Percentiles rank a stretch among this genome's conserved stretches.
These are phyloP conservation scores for Geodia barretti DNA, from an alignment of 37 sponge, comb jelly and placozoan genomes.

Conservation along the genomic window DNA sequence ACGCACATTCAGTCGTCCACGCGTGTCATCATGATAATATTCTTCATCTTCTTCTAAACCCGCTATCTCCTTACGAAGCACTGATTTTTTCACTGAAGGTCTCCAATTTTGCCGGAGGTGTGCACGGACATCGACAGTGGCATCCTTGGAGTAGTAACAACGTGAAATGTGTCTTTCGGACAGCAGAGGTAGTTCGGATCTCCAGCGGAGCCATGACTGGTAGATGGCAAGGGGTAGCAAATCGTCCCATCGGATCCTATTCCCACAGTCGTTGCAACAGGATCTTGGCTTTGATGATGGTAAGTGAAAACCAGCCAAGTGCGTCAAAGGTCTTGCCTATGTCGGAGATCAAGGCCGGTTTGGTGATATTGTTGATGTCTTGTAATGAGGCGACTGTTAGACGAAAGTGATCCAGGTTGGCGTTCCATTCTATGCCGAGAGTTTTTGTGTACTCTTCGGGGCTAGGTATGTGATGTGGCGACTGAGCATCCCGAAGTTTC, in stretches of 20 bases:
- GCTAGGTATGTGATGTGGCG: too few species aligned
- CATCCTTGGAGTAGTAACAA: slow-evolving; percentile 23
- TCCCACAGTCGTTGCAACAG: slow-evolving; percentile 25
- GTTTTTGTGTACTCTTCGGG: too few species aligned
- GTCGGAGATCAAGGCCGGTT: slow-evolving; percentile 27
- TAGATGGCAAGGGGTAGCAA: slow-evolving; percentile 2
- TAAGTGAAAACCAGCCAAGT: slow-evolving; percentile 33
- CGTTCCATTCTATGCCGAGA: too few species aligned
- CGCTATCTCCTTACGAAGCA: too few species aligned
- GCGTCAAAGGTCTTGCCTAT: slow-evolving; percentile 32
- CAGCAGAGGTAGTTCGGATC: slow-evolving; percentile 19
- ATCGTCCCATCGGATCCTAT: slow-evolving; percentile 23
- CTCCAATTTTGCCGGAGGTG: too few species aligned
- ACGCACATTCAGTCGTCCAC: too few species aligned
- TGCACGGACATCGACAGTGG: background rate
- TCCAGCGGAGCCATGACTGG: slow-evolving; percentile 26
- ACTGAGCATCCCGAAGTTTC: background rate
- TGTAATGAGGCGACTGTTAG: too few species aligned
- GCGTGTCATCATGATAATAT: too few species aligned
- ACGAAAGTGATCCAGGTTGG: too few species aligned
- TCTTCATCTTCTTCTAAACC: too few species aligned
- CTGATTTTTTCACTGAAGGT: too few species aligned
- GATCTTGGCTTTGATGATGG: slow-evolving; percentile 27
- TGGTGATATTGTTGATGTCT: slow-evolving; percentile 15
- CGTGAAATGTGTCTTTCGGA: background rate